phyloP scores from a whole-genome alignment of 2,888 invertebrate species.

The Cantharis flavilabris region DNA sequence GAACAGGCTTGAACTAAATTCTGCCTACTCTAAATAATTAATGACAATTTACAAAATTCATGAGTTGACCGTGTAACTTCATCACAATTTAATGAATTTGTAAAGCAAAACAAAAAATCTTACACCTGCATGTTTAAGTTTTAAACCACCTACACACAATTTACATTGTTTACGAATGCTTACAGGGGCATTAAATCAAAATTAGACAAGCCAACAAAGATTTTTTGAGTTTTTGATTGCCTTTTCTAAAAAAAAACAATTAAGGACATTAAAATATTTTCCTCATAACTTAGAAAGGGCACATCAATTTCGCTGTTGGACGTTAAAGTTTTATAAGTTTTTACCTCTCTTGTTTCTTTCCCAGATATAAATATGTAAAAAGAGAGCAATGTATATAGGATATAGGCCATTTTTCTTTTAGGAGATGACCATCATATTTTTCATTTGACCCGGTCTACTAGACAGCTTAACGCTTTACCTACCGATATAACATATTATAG shows the following conservation, averaged over 20 bases:
- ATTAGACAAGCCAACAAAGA: conserved; percentile 11
- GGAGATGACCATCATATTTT: conserved; percentile 27
- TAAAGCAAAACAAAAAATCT: conserved; percentile 21
- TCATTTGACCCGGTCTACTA: conserved; percentile 18
- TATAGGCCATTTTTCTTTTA: conserved; percentile 21
- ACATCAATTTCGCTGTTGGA: conserved; percentile 2
- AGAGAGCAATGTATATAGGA: conserved; percentile 22
- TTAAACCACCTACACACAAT: conserved; percentile 15
- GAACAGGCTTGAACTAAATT: background rate
- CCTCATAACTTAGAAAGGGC: conserved; percentile 11
- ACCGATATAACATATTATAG: conserved; percentile 5
- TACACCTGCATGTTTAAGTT: conserved; percentile 29
- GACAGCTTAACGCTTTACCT: conserved; percentile 17
- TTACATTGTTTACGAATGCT: conserved; percentile 17
- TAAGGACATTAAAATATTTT: conserved; percentile 25
- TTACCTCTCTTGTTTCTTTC: conserved; percentile 13
- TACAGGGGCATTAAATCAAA: conserved; percentile 16
- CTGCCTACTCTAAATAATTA: background rate
- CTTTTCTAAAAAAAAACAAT: conserved; percentile 13
- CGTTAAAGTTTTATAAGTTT: conserved; percentile 4
- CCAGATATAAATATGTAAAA: conserved; percentile 28
- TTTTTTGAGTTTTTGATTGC: conserved; percentile 1
- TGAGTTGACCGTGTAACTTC: conserved; percentile 5
- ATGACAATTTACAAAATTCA: conserved; percentile 17
- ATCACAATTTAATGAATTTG: conserved; percentile 19